These are phyloP conservation scores for Novumbra hubbsi DNA, from an alignment of 2,797 vertebrate species.

Conservation along the genomic window DNA sequence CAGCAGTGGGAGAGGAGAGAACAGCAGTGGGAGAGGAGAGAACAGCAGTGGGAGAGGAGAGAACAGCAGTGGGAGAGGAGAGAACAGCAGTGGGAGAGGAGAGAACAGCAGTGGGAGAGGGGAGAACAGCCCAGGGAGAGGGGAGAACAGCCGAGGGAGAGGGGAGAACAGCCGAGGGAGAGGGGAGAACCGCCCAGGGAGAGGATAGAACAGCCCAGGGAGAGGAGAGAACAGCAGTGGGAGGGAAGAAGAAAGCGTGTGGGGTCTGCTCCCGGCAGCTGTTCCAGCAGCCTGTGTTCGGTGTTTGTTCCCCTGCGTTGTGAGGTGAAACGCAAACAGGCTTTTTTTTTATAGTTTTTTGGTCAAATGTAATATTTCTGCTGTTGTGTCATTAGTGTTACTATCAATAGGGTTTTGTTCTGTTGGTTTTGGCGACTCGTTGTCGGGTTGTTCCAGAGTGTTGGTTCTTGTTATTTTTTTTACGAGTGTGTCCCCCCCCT, in stretches of 20 bases:
- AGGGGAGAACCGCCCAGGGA: too few relatives aligned
- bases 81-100: too few relatives aligned
- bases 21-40: too few relatives aligned
- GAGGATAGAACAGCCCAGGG: too few relatives aligned
- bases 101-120: constrained; percentile 48
- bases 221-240: too few relatives aligned
- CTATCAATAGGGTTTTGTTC: constrained; percentile 63
- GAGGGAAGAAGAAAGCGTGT: constrained; percentile 20
- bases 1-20: too few relatives aligned
- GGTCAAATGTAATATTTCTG: constrained; percentile 73
- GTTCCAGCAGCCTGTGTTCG: constrained; percentile 69
- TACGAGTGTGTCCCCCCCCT: constrained; percentile 53
- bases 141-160: constrained; percentile 46
- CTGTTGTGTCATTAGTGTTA: constrained; percentile 59
- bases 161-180: not conserved
- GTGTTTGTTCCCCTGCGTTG: constrained; percentile 49
- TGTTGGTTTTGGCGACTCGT: constrained; percentile 51
- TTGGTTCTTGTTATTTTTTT: constrained; percentile 51
- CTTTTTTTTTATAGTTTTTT: constrained; percentile 68
- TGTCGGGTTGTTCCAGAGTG: constrained; percentile 42
- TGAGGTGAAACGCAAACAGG: constrained; percentile 52
- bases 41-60: too few relatives aligned
- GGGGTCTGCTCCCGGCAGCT: constrained; percentile 73
- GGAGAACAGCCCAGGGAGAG: not conserved
- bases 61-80: too few relatives aligned